phyloP scores from a whole-genome alignment of 2,113 vertebrate genomes.

The Fulica atra region DNA sequence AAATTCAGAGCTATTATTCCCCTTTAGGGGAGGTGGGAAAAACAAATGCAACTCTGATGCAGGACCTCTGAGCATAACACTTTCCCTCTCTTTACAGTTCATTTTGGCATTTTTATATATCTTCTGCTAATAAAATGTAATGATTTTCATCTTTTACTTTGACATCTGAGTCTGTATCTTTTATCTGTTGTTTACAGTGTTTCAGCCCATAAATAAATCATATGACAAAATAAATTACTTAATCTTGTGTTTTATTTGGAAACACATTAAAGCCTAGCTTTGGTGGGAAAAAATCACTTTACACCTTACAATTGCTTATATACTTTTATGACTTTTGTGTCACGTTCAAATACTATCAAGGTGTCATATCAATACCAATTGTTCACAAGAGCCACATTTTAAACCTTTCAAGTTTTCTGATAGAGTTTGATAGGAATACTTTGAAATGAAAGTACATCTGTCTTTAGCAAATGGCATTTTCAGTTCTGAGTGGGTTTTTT shows the following conservation, averaged over 20 bases:
- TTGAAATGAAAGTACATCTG: conserved; percentile 66
- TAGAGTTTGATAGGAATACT: conserved; percentile 61
- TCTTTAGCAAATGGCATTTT: conserved; percentile 58
- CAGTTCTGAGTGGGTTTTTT: neutral
- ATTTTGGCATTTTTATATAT: conserved; percentile 75
- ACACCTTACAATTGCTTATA: conserved; percentile 67
- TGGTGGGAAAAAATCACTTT: conserved; percentile 68
- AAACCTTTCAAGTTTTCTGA: conserved; percentile 70
- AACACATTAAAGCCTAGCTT: conserved; percentile 71
- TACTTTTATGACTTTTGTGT: conserved; percentile 69
- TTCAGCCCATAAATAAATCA: conserved; percentile 77
- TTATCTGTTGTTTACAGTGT: conserved; percentile 75
- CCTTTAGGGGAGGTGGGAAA: conserved; percentile 75
- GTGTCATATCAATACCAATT: conserved; percentile 70
- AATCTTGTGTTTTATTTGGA: conserved; percentile 76
- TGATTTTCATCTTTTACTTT: conserved; percentile 78
- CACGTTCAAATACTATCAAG: conserved; percentile 66
- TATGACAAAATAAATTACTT: conserved; percentile 78
- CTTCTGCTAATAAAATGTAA: conserved; percentile 75
- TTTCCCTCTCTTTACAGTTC: conserved; percentile 73
- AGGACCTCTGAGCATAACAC: conserved; percentile 68
- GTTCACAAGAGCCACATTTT: conserved; percentile 69
- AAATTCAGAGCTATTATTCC: conserved; percentile 77
- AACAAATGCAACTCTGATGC: conserved; percentile 71
- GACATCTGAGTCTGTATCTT: conserved; percentile 70